These are phyloP conservation scores for Triplophysa bombifrons DNA, from an alignment of 2,797 vertebrate species.

Conservation along the genomic window DNA sequence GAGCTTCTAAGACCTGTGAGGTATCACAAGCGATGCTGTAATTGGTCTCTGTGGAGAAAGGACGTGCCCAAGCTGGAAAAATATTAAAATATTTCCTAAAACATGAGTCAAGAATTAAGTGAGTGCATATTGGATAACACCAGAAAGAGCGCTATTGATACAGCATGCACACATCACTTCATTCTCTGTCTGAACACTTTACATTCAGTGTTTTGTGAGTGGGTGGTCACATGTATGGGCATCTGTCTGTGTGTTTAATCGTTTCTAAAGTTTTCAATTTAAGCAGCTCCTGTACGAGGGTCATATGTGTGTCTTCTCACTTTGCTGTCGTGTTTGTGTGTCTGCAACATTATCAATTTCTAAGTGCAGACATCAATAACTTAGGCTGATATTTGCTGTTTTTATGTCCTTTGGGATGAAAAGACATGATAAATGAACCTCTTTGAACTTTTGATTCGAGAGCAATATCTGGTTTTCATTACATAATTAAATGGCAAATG, in stretches of 20 bases:
- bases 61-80: conserved; percentile 15
- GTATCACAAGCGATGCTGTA: conserved; percentile 2
- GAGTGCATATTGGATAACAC: not conserved
- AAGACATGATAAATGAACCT: conserved; percentile 12
- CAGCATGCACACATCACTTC: not conserved
- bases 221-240: not conserved
- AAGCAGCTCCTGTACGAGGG: not conserved
- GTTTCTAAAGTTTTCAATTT: not conserved
- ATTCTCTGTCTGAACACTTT: not conserved
- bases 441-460: conserved; percentile 25
- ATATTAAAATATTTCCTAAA: conserved; percentile 9
- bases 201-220: not conserved
- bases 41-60: conserved; percentile 39
- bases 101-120: not conserved
- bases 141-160: not conserved
- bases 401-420: conserved; percentile 5
- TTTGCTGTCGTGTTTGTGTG: conserved; percentile 4
- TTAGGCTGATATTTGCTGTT: conserved; percentile 28
- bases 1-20: conserved; percentile 14
- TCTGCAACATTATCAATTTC: conserved; percentile 20
- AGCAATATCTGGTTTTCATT: conserved; percentile 41
- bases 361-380: not conserved
- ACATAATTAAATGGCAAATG: conserved; percentile 22
- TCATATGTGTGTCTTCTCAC: not conserved
- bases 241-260: conserved; percentile 5